Evolutionary conservation across 2,797 vertebrate genomes (phyloP).

Genomic region (Phrynocephalus vlangalii): DNA sequence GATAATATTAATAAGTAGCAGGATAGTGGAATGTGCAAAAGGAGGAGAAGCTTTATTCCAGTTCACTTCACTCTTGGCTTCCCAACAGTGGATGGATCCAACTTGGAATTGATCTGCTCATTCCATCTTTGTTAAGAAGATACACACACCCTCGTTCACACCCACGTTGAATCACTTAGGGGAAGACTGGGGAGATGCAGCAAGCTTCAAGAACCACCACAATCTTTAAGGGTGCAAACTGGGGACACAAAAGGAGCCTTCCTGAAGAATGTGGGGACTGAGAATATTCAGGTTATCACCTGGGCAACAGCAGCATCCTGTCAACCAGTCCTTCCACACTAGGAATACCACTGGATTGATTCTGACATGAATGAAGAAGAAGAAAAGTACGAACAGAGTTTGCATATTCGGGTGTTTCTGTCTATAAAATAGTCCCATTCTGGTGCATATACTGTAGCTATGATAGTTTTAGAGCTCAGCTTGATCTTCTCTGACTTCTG

Average conservation of each 20-base stretch:
- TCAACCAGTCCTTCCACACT: too few species aligned
- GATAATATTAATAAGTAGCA: background rate
- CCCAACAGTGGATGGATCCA: background rate
- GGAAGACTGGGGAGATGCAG: background rate
- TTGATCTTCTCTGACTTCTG: background rate
- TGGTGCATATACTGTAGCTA: background rate
- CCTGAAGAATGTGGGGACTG: too few species aligned
- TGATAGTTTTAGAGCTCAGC: background rate
- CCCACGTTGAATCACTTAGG: background rate
- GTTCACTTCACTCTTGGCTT: background rate
- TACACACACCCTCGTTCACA: too few species aligned
- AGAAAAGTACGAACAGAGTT: background rate
- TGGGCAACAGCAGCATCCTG: too few species aligned
- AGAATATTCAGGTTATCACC: too few species aligned
- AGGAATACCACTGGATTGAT: too few species aligned
- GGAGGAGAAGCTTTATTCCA: background rate
- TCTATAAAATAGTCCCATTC: background rate
- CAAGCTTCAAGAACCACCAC: background rate
- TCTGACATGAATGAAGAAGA: too few species aligned
- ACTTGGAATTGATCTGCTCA: background rate
- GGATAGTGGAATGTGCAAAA: background rate
- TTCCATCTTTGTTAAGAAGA: background rate
- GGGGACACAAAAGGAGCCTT: too few species aligned
- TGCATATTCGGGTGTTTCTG: background rate
- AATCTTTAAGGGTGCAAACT: background rate